phyloP scores from a whole-genome alignment of 2,888 invertebrate species.

The Cistogaster globosa region DNA sequence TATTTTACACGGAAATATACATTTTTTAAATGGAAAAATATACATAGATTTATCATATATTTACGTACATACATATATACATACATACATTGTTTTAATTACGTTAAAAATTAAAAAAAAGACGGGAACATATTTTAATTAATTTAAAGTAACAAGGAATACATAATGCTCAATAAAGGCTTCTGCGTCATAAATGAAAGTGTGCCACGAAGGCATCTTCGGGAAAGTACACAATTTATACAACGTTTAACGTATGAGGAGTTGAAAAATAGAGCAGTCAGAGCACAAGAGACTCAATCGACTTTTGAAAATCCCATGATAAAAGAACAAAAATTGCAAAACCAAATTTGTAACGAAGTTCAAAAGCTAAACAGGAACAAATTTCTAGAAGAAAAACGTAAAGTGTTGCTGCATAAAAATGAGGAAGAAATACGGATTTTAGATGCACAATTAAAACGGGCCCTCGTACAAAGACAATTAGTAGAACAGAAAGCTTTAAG shows the following conservation, averaged over 20 bases:
- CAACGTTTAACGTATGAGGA: constrained; percentile 19
- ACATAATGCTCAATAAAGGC: neutral
- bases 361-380: neutral
- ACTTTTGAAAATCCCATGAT: constrained; percentile 37
- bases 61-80: too few relatives aligned
- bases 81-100: too few relatives aligned
- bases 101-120: too few relatives aligned
- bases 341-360: constrained; percentile 20
- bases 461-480: constrained; percentile 32
- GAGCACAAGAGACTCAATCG: constrained; percentile 28
- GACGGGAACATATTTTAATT: too few relatives aligned
- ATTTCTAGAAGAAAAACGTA: constrained; percentile 29
- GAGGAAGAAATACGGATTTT: constrained; percentile 40
- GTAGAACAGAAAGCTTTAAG: constrained; percentile 28
- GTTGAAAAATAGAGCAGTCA: neutral
- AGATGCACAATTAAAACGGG: constrained; percentile 28
- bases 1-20: too few relatives aligned
- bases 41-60: too few relatives aligned
- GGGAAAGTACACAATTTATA: constrained; percentile 33
- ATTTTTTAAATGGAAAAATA: too few relatives aligned
- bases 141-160: constrained; percentile 25
- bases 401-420: constrained; percentile 35
- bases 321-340: constrained; percentile 16
- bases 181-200: neutral
- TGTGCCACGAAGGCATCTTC: too few relatives aligned